Conservation (phyloP, 1,140 invertebrate genomes). For the Drosophila melanogaster region DNA sequence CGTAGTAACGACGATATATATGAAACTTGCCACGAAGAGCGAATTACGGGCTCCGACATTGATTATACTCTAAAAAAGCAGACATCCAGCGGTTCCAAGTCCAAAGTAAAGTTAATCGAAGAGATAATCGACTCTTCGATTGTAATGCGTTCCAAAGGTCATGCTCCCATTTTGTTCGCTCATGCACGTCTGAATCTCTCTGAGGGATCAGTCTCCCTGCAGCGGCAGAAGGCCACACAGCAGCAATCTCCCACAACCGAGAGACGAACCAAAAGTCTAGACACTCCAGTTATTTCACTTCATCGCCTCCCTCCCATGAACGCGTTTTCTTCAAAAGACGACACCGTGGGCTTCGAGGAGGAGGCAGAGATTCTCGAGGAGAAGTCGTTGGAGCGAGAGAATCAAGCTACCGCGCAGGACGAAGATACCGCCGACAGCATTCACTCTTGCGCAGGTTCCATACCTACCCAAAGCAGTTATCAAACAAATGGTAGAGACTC, state of each 20-base stretch:
- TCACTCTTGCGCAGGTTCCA: conserved; percentile 80
- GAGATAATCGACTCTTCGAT: conserved; percentile 84
- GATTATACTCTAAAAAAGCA: conserved; percentile 82
- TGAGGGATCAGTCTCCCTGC: conserved; percentile 91
- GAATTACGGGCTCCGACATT: conserved; percentile 74
- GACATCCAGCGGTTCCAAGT: conserved; percentile 63
- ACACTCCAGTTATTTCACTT: conserved; percentile 92
- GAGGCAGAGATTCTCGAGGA: conserved; percentile 88
- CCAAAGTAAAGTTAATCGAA: conserved; percentile 81
- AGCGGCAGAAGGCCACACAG: conserved; percentile 89
- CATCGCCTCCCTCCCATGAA: conserved; percentile 92
- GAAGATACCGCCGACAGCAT: conserved; percentile 78
- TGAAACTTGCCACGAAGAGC: conserved; percentile 82
- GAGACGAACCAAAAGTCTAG: conserved; percentile 91
- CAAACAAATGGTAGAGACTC: conserved; percentile 57
- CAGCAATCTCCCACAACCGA: conserved; percentile 89
- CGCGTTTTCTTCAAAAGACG: conserved; percentile 94
- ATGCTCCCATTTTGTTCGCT: conserved; percentile 91
- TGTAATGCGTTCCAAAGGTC: conserved; percentile 86
- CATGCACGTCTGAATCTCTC: conserved; percentile 91
- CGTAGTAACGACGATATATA: conserved; percentile 86
- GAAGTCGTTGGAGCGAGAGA: conserved; percentile 84
- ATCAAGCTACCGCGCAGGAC: conserved; percentile 41
- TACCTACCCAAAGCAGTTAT: conserved; percentile 74
- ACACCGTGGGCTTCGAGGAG: conserved; percentile 90